These are phyloP conservation scores for Serrognathus titanus DNA, from an alignment of 2,888 invertebrate species.

Conservation along the genomic window DNA sequence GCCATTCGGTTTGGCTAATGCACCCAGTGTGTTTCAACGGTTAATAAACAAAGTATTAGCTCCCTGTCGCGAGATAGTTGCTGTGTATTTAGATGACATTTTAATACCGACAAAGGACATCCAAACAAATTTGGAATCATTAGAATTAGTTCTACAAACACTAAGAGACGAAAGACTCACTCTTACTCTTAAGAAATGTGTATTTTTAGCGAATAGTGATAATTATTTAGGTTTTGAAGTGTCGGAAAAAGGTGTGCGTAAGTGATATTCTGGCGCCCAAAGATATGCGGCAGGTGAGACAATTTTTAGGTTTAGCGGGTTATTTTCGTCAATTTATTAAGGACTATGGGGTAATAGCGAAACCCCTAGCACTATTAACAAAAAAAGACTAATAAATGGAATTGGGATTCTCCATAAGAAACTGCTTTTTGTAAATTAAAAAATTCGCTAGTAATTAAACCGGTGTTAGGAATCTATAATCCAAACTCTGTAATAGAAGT, in stretches of 20 bases:
- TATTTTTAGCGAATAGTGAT: no score
- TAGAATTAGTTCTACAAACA: no score
- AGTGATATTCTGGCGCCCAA: neutral
- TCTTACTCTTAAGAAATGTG: no score
- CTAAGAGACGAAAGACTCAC: no score
- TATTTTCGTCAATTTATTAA: constrained; percentile 10
- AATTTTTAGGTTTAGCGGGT: constrained; percentile 5
- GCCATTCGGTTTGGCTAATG: no score
- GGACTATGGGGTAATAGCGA: constrained; percentile 4
- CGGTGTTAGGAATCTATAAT: constrained; percentile 22
- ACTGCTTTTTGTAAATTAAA: constrained; percentile 23
- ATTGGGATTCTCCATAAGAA: constrained; percentile 16
- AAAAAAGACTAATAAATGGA: constrained; percentile 16
- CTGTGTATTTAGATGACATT: no score
- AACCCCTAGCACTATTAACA: constrained; percentile 30
- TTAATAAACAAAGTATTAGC: no score
- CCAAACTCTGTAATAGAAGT: constrained; percentile 19
- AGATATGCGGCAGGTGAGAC: neutral
- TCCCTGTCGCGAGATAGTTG: no score
- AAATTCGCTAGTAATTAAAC: constrained; percentile 14
- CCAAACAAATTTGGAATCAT: no score
- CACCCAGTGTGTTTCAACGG: no score
- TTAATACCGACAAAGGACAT: no score
- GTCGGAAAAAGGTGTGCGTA: neutral
- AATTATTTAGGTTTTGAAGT: no score